Base-by-base conservation (phyloP, 1,140 invertebrate species). In the Dendrolimus punctatus region DNA sequence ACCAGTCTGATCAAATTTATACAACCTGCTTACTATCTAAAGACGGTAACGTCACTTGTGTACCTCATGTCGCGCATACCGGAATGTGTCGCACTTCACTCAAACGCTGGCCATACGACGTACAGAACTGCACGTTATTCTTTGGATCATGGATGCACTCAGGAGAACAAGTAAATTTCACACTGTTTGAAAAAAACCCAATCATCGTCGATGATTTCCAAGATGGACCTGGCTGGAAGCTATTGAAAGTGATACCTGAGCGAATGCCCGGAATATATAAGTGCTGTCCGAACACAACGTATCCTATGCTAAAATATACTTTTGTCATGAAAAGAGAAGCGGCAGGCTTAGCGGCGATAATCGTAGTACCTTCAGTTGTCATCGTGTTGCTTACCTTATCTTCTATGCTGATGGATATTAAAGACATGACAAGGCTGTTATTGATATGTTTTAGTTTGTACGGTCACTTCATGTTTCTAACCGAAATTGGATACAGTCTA, bases 91-190 rank as follows among this genome's bases (percentile, higher is more conserved):
- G 80, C 43, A 80, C 88, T 4, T 63, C 85, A 36, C 55, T 90
- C 5, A 70, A 66, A 8, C 77, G 71, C 40, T 90, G 87, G 80
- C 90, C 90, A 0, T 90, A 88, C 56, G 90, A 90, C 58, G 58
- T 56, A 8, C 89, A 90, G 68, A 88, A 84, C 39, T 90, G 90
- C 57, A 76, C 76, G 0, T 45, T 90, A 7, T 74, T 73, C 39
- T 83, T 90, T 53, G 89, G 89, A 4, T 89, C 89, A 0, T 92
- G 91, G 91, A 85, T 89, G 53, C 87, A 91, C 51, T 87, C 81
- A 1, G 89, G 88, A 0, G 89, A 91, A 71, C 90, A 92, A 66
- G 73, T 92, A 2, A 85, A 90, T 58, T 87, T 90, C 40, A 78
- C 80, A 4, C 83, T 84, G 57, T 83, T 79, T 49, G 56, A 72